A percentile compares a stretch with the other conserved stretches of the same genome.
Conservation (phyloP, 2,113 vertebrate species). For the Hemiprocne comata region DNA sequence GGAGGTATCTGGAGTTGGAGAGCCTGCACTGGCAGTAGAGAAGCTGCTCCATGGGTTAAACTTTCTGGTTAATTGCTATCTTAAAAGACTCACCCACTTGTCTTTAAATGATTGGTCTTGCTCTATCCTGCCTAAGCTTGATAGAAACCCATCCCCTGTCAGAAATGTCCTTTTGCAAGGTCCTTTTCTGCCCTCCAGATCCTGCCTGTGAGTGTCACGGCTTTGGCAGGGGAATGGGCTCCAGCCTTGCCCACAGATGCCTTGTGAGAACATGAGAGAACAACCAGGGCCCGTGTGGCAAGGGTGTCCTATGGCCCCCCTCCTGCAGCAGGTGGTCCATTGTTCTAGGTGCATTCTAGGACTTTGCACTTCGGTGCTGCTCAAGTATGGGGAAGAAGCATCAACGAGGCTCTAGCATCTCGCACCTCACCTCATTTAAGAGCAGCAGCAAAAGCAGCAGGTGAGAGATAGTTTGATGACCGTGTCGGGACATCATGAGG, state of each 20-base stretch:
- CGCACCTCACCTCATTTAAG: neutral
- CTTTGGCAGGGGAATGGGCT: neutral
- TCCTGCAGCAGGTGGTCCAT: rapidly evolving
- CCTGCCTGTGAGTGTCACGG: rapidly evolving
- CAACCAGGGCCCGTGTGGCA: rapidly evolving
- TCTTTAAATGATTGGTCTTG: neutral
- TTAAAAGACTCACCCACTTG: neutral
- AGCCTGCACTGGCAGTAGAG: neutral
- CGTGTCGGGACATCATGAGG: neutral
- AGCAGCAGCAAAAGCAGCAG: neutral
- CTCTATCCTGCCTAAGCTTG: neutral
- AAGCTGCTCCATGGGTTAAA: neutral
- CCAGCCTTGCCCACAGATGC: rapidly evolving
- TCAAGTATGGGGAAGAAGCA: neutral
- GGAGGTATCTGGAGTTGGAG: neutral
- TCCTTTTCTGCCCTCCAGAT: neutral
- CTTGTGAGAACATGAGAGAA: neutral
- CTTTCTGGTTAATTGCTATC: neutral
- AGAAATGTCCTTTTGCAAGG: neutral
- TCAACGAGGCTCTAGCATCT: neutral
- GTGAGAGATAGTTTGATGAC: neutral
- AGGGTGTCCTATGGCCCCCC: rapidly evolving
- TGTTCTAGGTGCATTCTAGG: neutral
- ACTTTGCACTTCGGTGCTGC: neutral
- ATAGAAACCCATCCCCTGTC: neutral